Evolutionary conservation across 2,797 vertebrate species (phyloP).

Genomic region (Tamandua tetradactyla): DNA sequence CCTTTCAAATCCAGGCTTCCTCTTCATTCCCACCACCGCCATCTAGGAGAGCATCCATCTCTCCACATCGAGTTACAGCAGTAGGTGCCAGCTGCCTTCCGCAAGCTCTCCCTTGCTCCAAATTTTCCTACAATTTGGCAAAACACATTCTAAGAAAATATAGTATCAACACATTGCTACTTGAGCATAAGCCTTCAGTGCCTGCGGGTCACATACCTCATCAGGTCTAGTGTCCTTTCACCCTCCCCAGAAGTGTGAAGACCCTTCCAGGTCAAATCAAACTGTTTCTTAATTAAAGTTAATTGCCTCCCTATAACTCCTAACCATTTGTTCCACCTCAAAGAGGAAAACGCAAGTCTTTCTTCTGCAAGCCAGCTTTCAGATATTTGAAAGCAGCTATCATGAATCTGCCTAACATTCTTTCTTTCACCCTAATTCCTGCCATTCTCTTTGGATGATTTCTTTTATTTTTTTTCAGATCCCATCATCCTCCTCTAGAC

Average conservation of each 20-base stretch:
- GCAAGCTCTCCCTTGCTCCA: neutral
- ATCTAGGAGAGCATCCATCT: neutral
- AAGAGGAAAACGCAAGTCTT: neutral
- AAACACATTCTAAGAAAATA: neutral
- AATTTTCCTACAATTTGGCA: neutral
- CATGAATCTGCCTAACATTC: neutral
- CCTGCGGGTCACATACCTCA: neutral
- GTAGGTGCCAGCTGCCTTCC: neutral
- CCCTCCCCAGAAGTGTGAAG: neutral
- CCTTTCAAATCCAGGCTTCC: neutral
- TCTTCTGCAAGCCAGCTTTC: neutral
- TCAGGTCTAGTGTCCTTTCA: neutral
- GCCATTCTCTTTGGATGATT: neutral
- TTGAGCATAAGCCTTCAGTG: neutral
- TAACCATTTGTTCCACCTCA: neutral
- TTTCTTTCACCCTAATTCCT: neutral
- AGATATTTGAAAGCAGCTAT: neutral
- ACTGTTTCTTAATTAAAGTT: neutral
- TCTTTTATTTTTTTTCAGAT: neutral
- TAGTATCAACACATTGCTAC: neutral
- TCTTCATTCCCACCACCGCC: neutral
- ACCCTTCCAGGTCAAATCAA: neutral
- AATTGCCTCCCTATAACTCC: neutral
- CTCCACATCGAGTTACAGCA: neutral
- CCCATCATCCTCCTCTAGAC: neutral